Evolutionary conservation across 2,113 vertebrate genomes (phyloP), one percentile per base, ranked within the genome.

Genomic region (Edolisoma coerulescens): DNA sequence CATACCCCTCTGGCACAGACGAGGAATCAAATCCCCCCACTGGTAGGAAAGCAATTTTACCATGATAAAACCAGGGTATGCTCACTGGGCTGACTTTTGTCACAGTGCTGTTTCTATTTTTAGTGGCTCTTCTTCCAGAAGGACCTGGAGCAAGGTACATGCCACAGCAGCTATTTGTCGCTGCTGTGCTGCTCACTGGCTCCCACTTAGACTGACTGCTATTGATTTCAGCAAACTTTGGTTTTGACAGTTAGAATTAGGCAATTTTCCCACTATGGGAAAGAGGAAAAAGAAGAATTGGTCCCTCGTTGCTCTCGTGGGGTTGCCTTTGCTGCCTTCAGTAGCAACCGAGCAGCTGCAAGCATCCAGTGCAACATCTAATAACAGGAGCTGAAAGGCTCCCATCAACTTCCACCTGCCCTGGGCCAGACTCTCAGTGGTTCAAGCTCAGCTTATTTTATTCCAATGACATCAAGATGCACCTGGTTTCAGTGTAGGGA

Each of bases 181-280:
- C 35, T 33, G 53, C 4, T 89, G 49, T 5, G 71, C 33, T 80
- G 17, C 44, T 91, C 79, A 10, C 45, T 22, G 42, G 45, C 61
- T 84, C 77, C 76, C 65, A 23, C 59, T 82, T 53, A 69, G 73
- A 68, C 53, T 57, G 33, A 15, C 42, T 84, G 0, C 54, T 76
- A 90, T 60, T 84, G 83, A 92, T 96, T 94, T 80, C 87, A 93
- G 84, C n/a, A 74, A 80, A 84, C 42, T 90, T 74, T 27, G 33
- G 39, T 63, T 95, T 84, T 39, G 6, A 87, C 83, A 80, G 64
- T 1, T 32, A 83, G 56, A 93, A 95, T 93, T 70, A 86, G 47
- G 85, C 41, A 88, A 64, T 94, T 95, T 86, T 77, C 77, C 54
- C 49, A 4, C 60, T 78, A 10, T 26, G 28, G 53, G 53, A 80